Percentiles rank a stretch among this genome's conserved stretches.
phyloP scores from a whole-genome alignment of 2,113 vertebrate species.

The Madoqua kirkii region DNA sequence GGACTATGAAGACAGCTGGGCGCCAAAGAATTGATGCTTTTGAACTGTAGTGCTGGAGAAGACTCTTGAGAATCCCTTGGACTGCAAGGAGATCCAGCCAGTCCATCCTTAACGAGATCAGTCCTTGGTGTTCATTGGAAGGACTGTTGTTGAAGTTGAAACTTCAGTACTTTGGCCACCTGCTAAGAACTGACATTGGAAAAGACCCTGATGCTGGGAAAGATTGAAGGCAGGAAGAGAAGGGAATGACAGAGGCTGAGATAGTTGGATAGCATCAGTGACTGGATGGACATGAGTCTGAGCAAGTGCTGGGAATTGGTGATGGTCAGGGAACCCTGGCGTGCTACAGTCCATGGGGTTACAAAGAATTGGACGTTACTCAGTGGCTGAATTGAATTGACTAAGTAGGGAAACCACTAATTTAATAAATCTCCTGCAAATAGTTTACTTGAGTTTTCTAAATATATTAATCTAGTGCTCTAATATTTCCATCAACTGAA shows the following conservation, averaged over 20 bases:
- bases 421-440: not conserved
- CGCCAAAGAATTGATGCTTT: fast-evolving
- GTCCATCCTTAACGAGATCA: not conserved
- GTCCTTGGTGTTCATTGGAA: not conserved
- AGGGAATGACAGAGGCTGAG: not conserved
- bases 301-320: not conserved
- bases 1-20: not conserved
- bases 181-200: not conserved
- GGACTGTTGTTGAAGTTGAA: not conserved
- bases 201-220: not conserved
- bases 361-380: not conserved
- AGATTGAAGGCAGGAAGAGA: not conserved
- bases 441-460: not conserved
- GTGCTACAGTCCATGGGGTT: not conserved
- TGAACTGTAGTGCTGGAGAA: not conserved
- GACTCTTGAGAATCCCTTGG: not conserved
- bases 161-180: not conserved
- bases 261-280: not conserved
- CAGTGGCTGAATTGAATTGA: not conserved
- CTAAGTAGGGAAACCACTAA: not conserved
- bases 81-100: not conserved
- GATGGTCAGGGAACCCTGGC: not conserved
- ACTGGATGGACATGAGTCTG: not conserved
- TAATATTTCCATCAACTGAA: not conserved
- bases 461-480: not conserved